Base-by-base conservation (phyloP, 2,888 invertebrate species). In the Eustalomyia histrio region DNA sequence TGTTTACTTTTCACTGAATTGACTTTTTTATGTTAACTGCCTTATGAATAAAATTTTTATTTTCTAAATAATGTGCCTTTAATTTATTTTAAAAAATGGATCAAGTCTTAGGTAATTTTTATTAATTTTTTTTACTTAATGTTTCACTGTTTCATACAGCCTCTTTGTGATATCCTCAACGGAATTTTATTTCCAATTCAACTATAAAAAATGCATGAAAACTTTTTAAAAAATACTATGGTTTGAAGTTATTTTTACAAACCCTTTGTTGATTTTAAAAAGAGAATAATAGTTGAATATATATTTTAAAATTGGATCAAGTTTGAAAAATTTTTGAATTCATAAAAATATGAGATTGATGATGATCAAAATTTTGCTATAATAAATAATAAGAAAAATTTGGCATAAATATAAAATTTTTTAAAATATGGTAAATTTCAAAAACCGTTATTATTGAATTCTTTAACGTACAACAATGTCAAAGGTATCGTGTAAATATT, bases 281-380 rank as follows among this genome's bases (percentile, higher is more conserved):
- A 35, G 14, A 5, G 18, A 50, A 9, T 8, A 57, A 0, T 67
- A 12, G 5, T 12, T 21, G 14, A n/a, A 5, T 57, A 33, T 57
- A 33, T 64, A 57, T 78, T 78, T 78, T 78, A 78, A 78, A 78
- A 67, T 72, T 78, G 78, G 47, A 78, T 78, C 78, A 78, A 78
- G 72, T 29, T 29, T 6, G 7, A 6, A 2, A 24, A 35, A 35
- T 78, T 72, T 24, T 52, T 53, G n/a, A 60, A 14, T 52, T 53
- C 24, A 24, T 24, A 24, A 24, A 24, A 29, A 29, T 29, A 7
- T 17, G 1, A 10, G 0, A 17, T 17, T 14, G 21, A 21, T 6
- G 1, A 21, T 6, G 1, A 58, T n/a, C 2, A 21, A 21, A 21
- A 50, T 50, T n/a, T 10, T 52, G 58, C 14, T 47, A 33, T 14